Evolutionary conservation across 30 jellyfish, hydroid and myxozoan genomes (phyloP), one percentile per base, ranked within the genome.

Genomic region (Euphysa ruthae): DNA sequence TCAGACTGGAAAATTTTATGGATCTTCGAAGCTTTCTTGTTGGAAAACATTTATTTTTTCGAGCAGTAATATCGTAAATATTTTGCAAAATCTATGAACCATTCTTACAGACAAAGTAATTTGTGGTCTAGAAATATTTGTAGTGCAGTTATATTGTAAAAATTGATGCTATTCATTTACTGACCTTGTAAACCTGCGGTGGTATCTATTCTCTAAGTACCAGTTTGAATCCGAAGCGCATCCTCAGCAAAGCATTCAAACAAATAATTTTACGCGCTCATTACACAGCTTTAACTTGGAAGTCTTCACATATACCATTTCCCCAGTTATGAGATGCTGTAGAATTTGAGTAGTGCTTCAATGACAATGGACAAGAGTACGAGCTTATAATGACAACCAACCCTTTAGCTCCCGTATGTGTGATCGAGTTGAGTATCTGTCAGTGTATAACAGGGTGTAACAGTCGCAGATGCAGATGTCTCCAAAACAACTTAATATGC

Each of bases 21-120:
- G 64, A 7, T 51, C 15, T 29, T 7, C 64, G 52, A 51, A 51
- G 25, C 64, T 51, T 51, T 51, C 64, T 13, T 51, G 64, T 29
- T 51, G 64, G 64, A 19, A 51, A 19, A 51, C 64, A 51, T 51
- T 51, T 19, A 7, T 19, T 12, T 51, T 19, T 7, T 19, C 24
- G 10, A 29, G 21, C 25, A 29, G 7, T 19, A 29, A 51, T 8
- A 38, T 38, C n/a, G n/a, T 38, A 8, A 38, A 8, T 38, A n/a
- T n/a, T 8, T 38, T 38, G 52, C 52, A 38, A n/a, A 38, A 38
- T 38, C 52, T n/a, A n/a, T n/a, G n/a, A n/a, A 8, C n/a, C 10
- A n/a, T 8, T 8, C n/a, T 38, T 8, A 38, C 52, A n/a, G 52
- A 38, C 10, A n/a, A 38, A 38, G 52, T 38, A 8, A 38, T 8